Percentiles rank a stretch among this genome's conserved stretches.
phyloP scores from a whole-genome alignment of 2,113 vertebrate genomes.

The Psephotus haematonotus region DNA sequence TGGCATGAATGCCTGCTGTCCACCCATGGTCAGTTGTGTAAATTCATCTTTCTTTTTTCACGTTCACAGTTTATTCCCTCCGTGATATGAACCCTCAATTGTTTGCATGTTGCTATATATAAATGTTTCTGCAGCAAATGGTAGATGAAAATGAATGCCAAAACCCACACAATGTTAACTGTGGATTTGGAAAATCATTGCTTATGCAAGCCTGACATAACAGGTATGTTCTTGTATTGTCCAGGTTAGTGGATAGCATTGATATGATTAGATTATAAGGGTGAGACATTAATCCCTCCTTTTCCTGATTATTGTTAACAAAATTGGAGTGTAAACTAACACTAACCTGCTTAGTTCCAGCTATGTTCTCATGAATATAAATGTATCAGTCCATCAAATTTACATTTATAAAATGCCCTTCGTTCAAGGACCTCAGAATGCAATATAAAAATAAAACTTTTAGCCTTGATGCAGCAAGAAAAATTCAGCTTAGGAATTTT shows the following conservation, averaged over 20 bases:
- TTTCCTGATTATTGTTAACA: slow-evolving; percentile 53
- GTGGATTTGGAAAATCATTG: background rate
- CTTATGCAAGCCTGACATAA: background rate
- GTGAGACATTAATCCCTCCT: slow-evolving; percentile 14
- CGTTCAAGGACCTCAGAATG: slow-evolving; percentile 39
- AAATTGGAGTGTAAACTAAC: slow-evolving; percentile 50
- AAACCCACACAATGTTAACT: background rate
- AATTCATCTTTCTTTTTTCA: background rate
- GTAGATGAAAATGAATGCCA: background rate
- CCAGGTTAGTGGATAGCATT: background rate
- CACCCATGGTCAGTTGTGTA: background rate
- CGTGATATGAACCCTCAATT: background rate
- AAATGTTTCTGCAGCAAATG: background rate
- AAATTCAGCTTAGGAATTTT: background rate
- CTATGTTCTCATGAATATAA: slow-evolving; percentile 60
- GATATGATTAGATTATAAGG: slow-evolving; percentile 29
- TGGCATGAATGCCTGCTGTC: background rate
- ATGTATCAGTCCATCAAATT: slow-evolving; percentile 54
- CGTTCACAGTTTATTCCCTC: background rate
- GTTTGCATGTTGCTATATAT: background rate
- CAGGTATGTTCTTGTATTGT: background rate
- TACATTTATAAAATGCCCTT: slow-evolving; percentile 56
- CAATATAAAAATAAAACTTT: slow-evolving; percentile 28
- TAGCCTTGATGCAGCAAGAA: slow-evolving; percentile 16
- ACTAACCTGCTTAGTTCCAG: slow-evolving; percentile 46